Evolutionary conservation across 2,113 vertebrate species (phyloP).

Genomic region (Rhinogobius similis): DNA sequence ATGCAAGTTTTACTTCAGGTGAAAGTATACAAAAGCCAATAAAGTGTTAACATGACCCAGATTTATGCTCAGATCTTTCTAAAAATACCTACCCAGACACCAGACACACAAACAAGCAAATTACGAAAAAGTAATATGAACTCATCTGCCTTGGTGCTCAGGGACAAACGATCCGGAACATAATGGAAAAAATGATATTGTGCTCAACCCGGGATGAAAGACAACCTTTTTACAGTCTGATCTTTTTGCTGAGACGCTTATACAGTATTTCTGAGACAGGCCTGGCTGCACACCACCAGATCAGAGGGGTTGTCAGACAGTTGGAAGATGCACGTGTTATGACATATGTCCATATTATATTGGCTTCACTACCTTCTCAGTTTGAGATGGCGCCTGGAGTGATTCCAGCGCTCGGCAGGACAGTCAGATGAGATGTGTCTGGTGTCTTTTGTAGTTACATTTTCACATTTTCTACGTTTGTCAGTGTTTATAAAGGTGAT

Average conservation of each 20-base stretch:
- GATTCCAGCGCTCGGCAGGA: slow-evolving; percentile 39
- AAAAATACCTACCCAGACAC: background rate
- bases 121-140: slow-evolving; percentile 11
- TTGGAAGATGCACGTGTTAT: slow-evolving; percentile 55
- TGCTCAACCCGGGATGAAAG: background rate
- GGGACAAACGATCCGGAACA: background rate
- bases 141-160: background rate
- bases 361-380: slow-evolving; percentile 36
- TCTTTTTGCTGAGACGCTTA: background rate
- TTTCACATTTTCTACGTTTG: background rate
- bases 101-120: background rate
- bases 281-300: slow-evolving; percentile 20
- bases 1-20: too few species aligned
- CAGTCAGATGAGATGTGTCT: slow-evolving; percentile 25
- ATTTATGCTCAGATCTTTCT: background rate
- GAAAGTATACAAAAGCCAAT: background rate
- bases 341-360: slow-evolving; percentile 61
- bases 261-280: background rate
- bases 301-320: slow-evolving; percentile 52
- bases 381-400: slow-evolving; percentile 41
- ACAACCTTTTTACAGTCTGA: background rate
- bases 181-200: slow-evolving; percentile 1
- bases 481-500: background rate
- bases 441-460: background rate
- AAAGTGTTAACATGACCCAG: background rate